Evolutionary conservation across 1,140 invertebrate genomes (phyloP).

Genomic region (Bombus pyrosoma): DNA sequence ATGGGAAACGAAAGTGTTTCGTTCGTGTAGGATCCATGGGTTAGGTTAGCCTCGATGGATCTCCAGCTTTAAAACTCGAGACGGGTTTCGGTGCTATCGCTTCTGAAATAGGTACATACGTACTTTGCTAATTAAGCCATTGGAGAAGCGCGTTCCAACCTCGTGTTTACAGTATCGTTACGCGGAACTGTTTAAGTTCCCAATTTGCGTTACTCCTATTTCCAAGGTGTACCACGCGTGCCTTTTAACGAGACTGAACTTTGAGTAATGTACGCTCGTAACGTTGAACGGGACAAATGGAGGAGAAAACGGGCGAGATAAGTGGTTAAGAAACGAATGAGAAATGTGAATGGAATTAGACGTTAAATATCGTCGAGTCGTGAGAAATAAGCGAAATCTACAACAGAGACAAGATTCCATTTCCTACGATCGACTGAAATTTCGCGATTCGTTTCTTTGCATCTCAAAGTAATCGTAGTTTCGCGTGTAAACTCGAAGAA

Average conservation of each 20-base stretch:
- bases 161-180: conserved; percentile 30
- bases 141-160: conserved; percentile 29
- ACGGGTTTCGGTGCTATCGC: too few relatives aligned
- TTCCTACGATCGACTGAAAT: neutral
- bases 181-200: neutral
- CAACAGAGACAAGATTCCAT: neutral
- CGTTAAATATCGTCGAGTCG: neutral
- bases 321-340: neutral
- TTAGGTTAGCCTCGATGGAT: neutral
- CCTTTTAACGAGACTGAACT: neutral
- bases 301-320: neutral
- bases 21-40: neutral
- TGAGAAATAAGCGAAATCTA: conserved; percentile 1
- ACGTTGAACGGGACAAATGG: neutral
- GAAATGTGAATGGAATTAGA: neutral
- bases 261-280: conserved; percentile 8
- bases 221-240: neutral
- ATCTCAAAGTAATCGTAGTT: neutral
- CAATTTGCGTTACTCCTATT: neutral
- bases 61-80: neutral
- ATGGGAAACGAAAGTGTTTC: neutral
- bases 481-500: conserved; percentile 10
- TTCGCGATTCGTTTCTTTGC: neutral
- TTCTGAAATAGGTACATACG: too few relatives aligned
- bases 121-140: conserved; percentile 14